Evolutionary conservation across 2,797 vertebrate species (phyloP).

Genomic region (Oreortyx pictus): DNA sequence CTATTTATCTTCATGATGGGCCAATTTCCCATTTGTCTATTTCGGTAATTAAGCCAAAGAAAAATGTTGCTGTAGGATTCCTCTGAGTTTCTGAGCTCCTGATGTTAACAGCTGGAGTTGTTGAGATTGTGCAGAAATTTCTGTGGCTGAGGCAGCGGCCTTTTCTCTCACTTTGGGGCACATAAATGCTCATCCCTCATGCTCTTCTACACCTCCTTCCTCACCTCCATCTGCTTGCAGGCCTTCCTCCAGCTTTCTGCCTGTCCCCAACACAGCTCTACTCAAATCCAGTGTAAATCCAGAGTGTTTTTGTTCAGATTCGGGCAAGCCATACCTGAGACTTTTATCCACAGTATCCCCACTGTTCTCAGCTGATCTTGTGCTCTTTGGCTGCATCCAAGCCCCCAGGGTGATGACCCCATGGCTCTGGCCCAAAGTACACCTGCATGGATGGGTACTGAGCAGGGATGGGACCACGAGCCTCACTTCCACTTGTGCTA

Average conservation of each 20-base stretch:
- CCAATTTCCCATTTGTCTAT: constrained; percentile 76
- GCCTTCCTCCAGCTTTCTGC: not conserved
- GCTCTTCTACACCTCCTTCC: not conserved
- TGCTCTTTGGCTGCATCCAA: not conserved
- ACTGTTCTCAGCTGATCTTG: not conserved
- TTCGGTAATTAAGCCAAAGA: constrained; percentile 76
- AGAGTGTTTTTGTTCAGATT: not conserved
- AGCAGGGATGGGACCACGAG: not conserved
- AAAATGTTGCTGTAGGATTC: constrained; percentile 70
- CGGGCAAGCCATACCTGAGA: not conserved
- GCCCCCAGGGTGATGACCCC: not conserved
- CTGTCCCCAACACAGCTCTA: not conserved
- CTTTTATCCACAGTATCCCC: not conserved
- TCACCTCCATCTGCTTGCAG: not conserved
- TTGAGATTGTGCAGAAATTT: not conserved
- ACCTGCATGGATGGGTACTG: rapidly evolving
- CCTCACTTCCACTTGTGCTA: not conserved
- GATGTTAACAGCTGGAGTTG: constrained; percentile 11
- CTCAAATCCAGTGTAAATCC: not conserved
- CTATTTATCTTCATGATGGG: constrained; percentile 79
- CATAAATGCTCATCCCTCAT: not conserved
- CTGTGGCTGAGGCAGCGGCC: not conserved
- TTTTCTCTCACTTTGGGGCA: not conserved
- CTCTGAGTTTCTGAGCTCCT: constrained; percentile 4
- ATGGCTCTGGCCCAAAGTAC: not conserved